These are phyloP conservation scores for Notothenia coriiceps DNA, from an alignment of 2,113 vertebrate genomes.

Conservation along the genomic window DNA sequence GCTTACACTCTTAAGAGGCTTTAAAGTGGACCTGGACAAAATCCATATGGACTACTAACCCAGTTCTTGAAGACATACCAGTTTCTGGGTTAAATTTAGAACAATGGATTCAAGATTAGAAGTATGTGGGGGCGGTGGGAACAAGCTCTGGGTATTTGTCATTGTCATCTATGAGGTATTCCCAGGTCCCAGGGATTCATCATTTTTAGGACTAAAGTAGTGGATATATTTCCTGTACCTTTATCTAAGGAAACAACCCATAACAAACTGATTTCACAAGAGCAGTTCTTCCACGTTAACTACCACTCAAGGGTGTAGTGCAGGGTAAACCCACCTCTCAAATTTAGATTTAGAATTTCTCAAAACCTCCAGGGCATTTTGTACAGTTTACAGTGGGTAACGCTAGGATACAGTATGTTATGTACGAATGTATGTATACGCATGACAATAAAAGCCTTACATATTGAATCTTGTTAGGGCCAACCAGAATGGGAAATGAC, in stretches of 20 bases:
- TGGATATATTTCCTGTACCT: slow-evolving; percentile 37
- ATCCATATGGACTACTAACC: slow-evolving; percentile 76
- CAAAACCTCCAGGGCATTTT: slow-evolving; percentile 15
- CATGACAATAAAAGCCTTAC: too few relatives aligned
- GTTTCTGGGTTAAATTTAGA: slow-evolving; percentile 64
- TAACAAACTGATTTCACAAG: slow-evolving; percentile 25
- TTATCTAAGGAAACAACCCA: slow-evolving; percentile 25
- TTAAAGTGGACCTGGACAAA: slow-evolving; percentile 42
- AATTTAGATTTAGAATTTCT: slow-evolving; percentile 16
- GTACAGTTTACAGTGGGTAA: background rate
- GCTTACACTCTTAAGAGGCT: slow-evolving; percentile 3
- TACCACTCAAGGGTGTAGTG: slow-evolving; percentile 2
- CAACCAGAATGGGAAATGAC: background rate
- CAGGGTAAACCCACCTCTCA: slow-evolving; percentile 10
- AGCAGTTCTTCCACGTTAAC: slow-evolving; percentile 23
- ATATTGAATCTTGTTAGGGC: background rate
- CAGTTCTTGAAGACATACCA: slow-evolving; percentile 62
- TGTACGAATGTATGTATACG: too few relatives aligned
- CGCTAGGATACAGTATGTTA: too few relatives aligned
- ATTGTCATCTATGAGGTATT: slow-evolving; percentile 73
- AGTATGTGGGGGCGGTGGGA: slow-evolving; percentile 32
- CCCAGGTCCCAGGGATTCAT: slow-evolving; percentile 65
- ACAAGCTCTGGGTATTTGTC: slow-evolving; percentile 72
- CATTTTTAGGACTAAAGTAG: slow-evolving; percentile 41
- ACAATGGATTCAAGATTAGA: slow-evolving; percentile 72